Base-by-base conservation (phyloP, 1,140 invertebrate species). In the Penaeus chinensis region DNA sequence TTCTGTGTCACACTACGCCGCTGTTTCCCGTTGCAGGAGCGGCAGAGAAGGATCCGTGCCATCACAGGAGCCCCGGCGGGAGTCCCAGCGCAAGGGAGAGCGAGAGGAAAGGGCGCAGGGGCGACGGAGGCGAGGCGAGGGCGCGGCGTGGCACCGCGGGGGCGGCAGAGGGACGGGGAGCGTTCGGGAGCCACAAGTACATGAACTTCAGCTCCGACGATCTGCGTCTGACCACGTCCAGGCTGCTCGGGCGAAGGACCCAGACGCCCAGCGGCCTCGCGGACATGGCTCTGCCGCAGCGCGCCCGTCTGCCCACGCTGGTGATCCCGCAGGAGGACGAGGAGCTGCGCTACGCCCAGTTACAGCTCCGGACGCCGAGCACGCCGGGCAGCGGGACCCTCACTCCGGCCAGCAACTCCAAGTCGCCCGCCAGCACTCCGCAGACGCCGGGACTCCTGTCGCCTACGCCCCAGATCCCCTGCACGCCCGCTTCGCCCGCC, bases 351-450 rank as follows among this genome's bases (percentile, higher is more conserved):
- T 81, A 81, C 5, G 77, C 78, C 37, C 85, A 86, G 62, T 78
- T 86, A 1, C 78, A 71, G 20, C 77, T 86, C n/a, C 80, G 85
- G 42, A 86, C 85, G 1, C 78, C 78, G 20, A 86, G 85, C 63
- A 86, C 85, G 16, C 85, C 85, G 16, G 85, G 77, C 37, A 81
- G 85, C n/a, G 62, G 62, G 18, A 63, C 19, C 62, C 66, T 27
- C 42, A 69, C 66, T 20, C 42, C 65, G 8, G 16, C 42, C 65
- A 66, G 65, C 66, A 74, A 47, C 37, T 22, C 24, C n/a, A 60
- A 54, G 4, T 74, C 63, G 20, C 69, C 18, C 42, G 47, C 37
- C 82, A 54, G 37, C 37, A 66, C 54, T 54, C 54, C 54, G 54
- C 54, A 54, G 54, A 74, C 42, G 11, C 65, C 63, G 11, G 54